phyloP scores from a whole-genome alignment of 2,797 vertebrate species.

The Diceros bicornis region DNA sequence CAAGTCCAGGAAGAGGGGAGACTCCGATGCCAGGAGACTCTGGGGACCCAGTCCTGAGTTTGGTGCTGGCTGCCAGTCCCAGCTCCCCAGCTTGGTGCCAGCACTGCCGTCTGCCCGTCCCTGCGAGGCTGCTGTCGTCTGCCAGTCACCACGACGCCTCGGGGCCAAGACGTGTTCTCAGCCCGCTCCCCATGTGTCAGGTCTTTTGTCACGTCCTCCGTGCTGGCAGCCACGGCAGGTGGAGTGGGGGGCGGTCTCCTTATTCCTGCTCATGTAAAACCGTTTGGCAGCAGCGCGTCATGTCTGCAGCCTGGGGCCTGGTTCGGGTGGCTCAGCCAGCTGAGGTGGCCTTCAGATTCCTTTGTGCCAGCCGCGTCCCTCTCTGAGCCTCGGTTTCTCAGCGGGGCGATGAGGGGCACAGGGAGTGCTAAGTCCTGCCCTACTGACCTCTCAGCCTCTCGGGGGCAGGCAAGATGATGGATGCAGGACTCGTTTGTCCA shows the following conservation, averaged over 20 bases:
- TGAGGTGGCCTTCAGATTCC: background rate
- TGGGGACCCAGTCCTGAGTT: background rate
- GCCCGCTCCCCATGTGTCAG: background rate
- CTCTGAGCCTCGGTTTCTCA: background rate
- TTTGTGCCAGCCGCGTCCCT: background rate
- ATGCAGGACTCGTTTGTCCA: background rate
- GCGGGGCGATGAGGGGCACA: accelerated
- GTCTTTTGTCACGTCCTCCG: background rate
- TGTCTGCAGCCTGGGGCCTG: background rate
- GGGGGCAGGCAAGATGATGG: background rate
- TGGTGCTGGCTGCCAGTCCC: background rate
- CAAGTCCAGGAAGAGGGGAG: background rate
- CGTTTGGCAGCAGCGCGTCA: accelerated
- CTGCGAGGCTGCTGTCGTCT: background rate
- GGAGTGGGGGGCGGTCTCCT: background rate
- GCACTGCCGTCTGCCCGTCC: background rate
- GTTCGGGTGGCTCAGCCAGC: accelerated
- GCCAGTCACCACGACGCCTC: accelerated
- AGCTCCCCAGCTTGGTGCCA: background rate
- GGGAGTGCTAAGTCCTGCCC: no score
- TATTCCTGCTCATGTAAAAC: background rate
- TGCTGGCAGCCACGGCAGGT: background rate
- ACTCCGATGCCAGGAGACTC: accelerated
- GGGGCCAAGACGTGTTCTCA: background rate
- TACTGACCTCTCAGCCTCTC: background rate